Evolutionary conservation across 1,140 invertebrate species (phyloP), one percentile per base, ranked within the genome.

Genomic region (Eulimnadia texana): DNA sequence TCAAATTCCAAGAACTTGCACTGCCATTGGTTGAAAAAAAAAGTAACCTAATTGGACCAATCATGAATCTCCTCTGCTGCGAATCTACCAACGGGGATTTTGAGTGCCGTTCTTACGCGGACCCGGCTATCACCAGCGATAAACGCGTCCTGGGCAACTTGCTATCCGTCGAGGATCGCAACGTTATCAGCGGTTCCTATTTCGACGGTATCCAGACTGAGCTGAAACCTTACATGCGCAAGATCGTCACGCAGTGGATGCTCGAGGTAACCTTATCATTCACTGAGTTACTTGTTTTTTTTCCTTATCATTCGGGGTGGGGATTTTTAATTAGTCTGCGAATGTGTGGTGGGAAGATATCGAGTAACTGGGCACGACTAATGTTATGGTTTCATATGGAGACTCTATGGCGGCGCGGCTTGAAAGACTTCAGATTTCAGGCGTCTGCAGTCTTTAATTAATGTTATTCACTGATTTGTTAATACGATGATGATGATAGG

Each of bases 171-270:
- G 90, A 96, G 75, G 86, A 91, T 70, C 76, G 78, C 63, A 83
- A 83, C 68, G 78, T 80, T 64, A 82, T 83, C 65, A 90, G 90
- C 75, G 93, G 93, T 72, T 81, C 81, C 69, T 42, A 42, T 42
- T 42, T 42, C 16, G 33, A 42, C 16, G 84, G 82, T 70, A 81
- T 90, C 64, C 91, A 94, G 77, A 84, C 76, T 66, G 91, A 95
- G 72, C 80, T 95, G 66, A 88, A 89, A 61, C 84, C 88, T 28
- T 78, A 83, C 67, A 94, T 94, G 90, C 80, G 91, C 68, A 87
- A 85, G 72, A 85, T 91, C 69, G 88, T 96, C 66, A 84, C 89
- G 58, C 85, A 90, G 70, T 96, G 92, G 93, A 95, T 97, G 92
- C 82, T 91, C 71, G 91, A 94, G 85, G 91, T 93, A 79, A 82